phyloP scores from a whole-genome alignment of 1,140 invertebrate species.

The Bombus sylvicola region DNA sequence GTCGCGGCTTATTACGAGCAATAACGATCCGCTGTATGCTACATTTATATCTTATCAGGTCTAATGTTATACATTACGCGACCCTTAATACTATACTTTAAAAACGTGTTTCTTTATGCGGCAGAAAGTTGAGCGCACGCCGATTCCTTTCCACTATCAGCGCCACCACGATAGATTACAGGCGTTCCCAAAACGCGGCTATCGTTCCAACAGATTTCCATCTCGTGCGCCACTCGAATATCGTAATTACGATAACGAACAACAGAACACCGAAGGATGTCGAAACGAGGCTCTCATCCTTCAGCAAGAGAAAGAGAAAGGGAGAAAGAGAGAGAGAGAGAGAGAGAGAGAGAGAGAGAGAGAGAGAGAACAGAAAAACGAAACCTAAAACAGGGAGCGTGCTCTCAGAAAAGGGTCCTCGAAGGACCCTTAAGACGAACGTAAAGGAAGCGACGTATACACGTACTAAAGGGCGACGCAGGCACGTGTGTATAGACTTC shows the following conservation, averaged over 20 bases:
- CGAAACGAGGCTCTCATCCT: neutral
- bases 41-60: conserved; percentile 44
- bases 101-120: conserved; percentile 46
- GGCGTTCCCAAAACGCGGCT: conserved; percentile 26
- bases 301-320: neutral
- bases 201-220: conserved; percentile 25
- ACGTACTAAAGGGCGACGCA: neutral
- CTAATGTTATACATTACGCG: conserved; percentile 40
- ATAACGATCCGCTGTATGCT: conserved; percentile 31
- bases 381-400: neutral
- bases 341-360: neutral
- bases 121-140: neutral
- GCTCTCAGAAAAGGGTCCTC: neutral
- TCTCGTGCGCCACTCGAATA: conserved; percentile 5
- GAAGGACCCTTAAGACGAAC: conserved; percentile 15
- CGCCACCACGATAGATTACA: conserved; percentile 35
- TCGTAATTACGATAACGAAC: conserved; percentile 35
- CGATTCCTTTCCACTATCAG: neutral
- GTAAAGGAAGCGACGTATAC: neutral
- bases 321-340: neutral
- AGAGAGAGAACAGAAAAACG: neutral
- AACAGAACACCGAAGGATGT: neutral
- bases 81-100: conserved; percentile 28
- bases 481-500: neutral
- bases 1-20: conserved; percentile 52